Percentiles rank a stretch among this genome's conserved stretches.
Evolutionary conservation across 2,888 invertebrate species (phyloP).

Genomic region (Ferdinandea cuprea): DNA sequence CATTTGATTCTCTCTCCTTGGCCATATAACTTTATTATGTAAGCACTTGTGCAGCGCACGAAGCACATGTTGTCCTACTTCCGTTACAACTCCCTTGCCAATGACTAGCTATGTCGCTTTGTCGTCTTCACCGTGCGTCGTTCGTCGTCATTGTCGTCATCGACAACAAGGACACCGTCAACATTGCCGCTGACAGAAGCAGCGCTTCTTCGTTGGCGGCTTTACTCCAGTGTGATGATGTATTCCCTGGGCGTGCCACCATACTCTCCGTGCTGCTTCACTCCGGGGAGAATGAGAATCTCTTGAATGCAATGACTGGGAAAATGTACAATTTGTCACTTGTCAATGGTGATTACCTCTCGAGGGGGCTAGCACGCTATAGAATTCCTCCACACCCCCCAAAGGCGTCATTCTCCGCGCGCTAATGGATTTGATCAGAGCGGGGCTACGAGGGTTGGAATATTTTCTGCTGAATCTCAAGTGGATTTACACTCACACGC

Average conservation of each 20-base stretch:
- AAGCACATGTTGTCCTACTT: slow-evolving; percentile 67
- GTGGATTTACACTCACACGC: slow-evolving; percentile 51
- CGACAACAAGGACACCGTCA: slow-evolving; percentile 3
- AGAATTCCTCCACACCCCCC: slow-evolving; percentile 15
- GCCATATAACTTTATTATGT: slow-evolving; percentile 61
- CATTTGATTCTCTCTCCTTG: slow-evolving; percentile 41
- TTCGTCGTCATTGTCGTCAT: not conserved
- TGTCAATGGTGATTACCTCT: slow-evolving; percentile 72
- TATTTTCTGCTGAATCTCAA: slow-evolving; percentile 67
- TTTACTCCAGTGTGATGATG: slow-evolving; percentile 39
- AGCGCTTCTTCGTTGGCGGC: slow-evolving; percentile 46
- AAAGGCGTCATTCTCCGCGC: not conserved
- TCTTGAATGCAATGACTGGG: slow-evolving; percentile 64
- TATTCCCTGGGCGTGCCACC: slow-evolving; percentile 40
- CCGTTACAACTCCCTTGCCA: slow-evolving; percentile 66
- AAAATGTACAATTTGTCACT: slow-evolving; percentile 72
- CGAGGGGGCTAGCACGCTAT: slow-evolving; percentile 27
- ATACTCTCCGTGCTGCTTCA: too few species aligned
- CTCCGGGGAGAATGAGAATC: too few species aligned
- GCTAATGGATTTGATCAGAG: slow-evolving; percentile 7
- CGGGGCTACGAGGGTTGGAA: not conserved
- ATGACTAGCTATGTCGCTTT: slow-evolving; percentile 40
- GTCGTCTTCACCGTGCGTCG: not conserved
- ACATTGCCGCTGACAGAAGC: slow-evolving; percentile 11
- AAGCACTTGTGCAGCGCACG: slow-evolving; percentile 62